Percentiles rank a stretch among this genome's conserved stretches.
Conservation (phyloP, 2,113 vertebrate genomes). For the Amia ocellicauda region DNA sequence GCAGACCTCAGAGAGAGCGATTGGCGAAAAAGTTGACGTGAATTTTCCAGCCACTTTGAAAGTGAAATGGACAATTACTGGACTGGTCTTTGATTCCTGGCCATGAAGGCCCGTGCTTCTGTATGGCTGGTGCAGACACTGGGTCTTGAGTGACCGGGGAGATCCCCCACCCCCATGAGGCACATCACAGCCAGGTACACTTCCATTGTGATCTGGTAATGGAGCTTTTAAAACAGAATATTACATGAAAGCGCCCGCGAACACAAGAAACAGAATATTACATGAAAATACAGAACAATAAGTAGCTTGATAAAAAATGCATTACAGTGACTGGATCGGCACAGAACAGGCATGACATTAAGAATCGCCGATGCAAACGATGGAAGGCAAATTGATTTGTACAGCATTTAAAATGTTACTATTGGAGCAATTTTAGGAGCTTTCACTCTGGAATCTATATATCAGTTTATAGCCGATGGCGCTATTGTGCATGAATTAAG, state of each 20-base stretch:
- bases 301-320: slow-evolving; percentile 57
- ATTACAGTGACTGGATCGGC: slow-evolving; percentile 56
- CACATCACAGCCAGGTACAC: slow-evolving; percentile 43
- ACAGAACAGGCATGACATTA: slow-evolving; percentile 28
- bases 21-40: too few relatives aligned
- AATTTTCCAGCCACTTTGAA: too few relatives aligned
- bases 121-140: too few relatives aligned
- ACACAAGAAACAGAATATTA: slow-evolving; percentile 39
- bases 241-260: slow-evolving; percentile 55
- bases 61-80: too few relatives aligned
- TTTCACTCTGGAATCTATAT: not conserved
- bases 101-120: slow-evolving; percentile 22
- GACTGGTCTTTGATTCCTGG: too few relatives aligned
- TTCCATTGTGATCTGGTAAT: slow-evolving; percentile 37
- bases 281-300: slow-evolving; percentile 51
- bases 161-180: slow-evolving; percentile 36
- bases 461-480: not conserved
- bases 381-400: slow-evolving; percentile 31
- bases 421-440: not conserved
- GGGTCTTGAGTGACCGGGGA: too few relatives aligned
- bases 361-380: slow-evolving; percentile 33
- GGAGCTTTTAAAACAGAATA: slow-evolving; percentile 57
- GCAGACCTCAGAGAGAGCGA: too few relatives aligned
- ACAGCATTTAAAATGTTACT: slow-evolving; percentile 22
- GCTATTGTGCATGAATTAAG: slow-evolving; percentile 2